A percentile compares a stretch with the other conserved stretches of the same genome.
phyloP scores from a whole-genome alignment of 2,888 invertebrate species.

The Habrosyne pyritoides region DNA sequence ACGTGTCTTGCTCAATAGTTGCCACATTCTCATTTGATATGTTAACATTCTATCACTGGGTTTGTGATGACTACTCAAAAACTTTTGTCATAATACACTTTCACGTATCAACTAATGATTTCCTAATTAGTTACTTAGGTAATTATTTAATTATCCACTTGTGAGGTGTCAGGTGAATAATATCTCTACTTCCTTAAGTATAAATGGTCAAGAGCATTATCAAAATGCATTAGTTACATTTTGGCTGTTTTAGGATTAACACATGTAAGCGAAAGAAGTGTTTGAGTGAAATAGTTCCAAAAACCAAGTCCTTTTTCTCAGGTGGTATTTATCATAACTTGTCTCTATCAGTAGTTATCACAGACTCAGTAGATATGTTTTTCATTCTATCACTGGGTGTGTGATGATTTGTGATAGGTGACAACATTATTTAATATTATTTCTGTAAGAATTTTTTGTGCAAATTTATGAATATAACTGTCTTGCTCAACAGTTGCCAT shows the following conservation, averaged over 20 bases:
- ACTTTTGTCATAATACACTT: not conserved
- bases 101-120: not conserved
- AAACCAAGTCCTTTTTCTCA: no score
- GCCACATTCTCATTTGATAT: no score
- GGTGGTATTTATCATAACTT: no score
- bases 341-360: constrained; percentile 20
- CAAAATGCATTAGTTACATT: not conserved
- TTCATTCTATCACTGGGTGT: constrained; percentile 42
- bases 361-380: constrained; percentile 35
- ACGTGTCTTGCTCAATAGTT: not conserved
- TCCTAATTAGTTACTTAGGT: not conserved
- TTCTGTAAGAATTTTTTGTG: no score
- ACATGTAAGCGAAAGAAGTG: not conserved
- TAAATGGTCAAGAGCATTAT: not conserved
- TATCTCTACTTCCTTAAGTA: not conserved
- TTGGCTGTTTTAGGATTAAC: not conserved
- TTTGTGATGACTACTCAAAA: no score
- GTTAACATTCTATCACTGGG: no score
- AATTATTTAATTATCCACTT: constrained; percentile 4
- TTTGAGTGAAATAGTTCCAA: no score
- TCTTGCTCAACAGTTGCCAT: no score
- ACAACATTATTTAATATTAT: not conserved
- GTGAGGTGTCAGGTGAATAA: not conserved
- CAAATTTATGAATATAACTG: no score
- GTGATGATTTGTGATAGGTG: constrained; percentile 27